Base-by-base conservation (phyloP, 2,888 invertebrate species). In the Dusona sp. region DNA sequence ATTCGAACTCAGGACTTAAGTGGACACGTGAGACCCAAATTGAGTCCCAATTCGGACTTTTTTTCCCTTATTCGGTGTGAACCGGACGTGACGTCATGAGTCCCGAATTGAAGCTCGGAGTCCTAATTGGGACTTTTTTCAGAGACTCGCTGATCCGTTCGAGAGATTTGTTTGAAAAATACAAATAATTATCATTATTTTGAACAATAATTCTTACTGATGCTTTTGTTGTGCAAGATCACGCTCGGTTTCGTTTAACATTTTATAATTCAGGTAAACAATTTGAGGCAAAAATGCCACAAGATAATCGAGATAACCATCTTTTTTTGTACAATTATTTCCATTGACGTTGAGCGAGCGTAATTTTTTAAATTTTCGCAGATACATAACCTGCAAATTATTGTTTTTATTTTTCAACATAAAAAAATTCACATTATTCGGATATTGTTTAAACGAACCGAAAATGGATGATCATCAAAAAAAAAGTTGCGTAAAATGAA, bases 291-390 rank as follows among this genome's bases (percentile, higher is more conserved):
- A 94, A 88, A 97, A 96, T 0, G 97, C 97, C 65, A 96, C 96
- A 0, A 97, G 94, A 90, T 97, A 97, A n/a, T 95, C 94, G 81
- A 96, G 95, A 84, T 97, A 96, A 92, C 96, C 95, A 0, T 95
- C 94, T 79, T 96, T 95, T 80, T 96, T 95, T 67, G 96, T 95
- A 90, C 98, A 97, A 4, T 98, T 98, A 94, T 99, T 99, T 2
- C 97, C 98, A 88, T 96, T 96, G 92, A 98, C 95, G 91, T 97
- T 98, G 0, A 98, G 95, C 0, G 97, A 96, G 36, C 96, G 95
- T 2, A 98, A 94, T 19, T 95, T 95, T 68, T 96, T 95, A 86
- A 98, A 96, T 92, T 95, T 95, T 33, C 98, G 95, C 73, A 98
- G 94, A 89, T 97, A 97, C 82, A 96, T 94, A 89, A 97, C 95